phyloP scores from a whole-genome alignment of 2,797 vertebrate species.

The Chrysolophus pictus region DNA sequence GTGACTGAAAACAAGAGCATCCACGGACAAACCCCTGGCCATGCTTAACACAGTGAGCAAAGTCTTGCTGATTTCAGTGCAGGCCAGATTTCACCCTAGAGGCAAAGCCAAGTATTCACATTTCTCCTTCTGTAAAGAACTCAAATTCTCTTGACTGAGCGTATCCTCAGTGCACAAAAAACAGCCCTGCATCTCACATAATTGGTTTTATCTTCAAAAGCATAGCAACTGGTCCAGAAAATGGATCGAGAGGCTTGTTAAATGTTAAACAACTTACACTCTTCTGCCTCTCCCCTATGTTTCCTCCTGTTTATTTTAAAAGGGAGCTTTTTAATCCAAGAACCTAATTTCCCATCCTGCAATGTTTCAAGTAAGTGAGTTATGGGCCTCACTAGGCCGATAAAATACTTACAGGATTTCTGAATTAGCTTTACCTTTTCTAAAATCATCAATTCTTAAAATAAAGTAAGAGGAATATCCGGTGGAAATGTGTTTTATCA shows the following conservation, averaged over 20 bases:
- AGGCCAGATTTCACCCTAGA: neutral
- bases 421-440: slow-evolving; percentile 59
- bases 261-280: slow-evolving; percentile 68
- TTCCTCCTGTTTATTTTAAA: slow-evolving; percentile 75
- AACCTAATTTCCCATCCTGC: slow-evolving; percentile 65
- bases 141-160: neutral
- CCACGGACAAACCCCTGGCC: slow-evolving; percentile 37
- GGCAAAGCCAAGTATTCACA: neutral
- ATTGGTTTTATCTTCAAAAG: slow-evolving; percentile 60
- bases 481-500: slow-evolving; percentile 70
- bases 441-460: slow-evolving; percentile 64
- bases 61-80: slow-evolving; percentile 37
- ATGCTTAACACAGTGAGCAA: slow-evolving; percentile 18
- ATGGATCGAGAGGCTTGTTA: slow-evolving; percentile 55
- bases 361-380: slow-evolving; percentile 58
- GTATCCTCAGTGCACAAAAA: neutral
- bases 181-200: slow-evolving; percentile 10
- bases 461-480: slow-evolving; percentile 62
- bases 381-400: slow-evolving; percentile 38
- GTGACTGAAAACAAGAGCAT: slow-evolving; percentile 20
- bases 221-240: slow-evolving; percentile 49
- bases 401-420: slow-evolving; percentile 72
- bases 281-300: slow-evolving; percentile 25
- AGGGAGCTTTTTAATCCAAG: slow-evolving; percentile 68
- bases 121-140: slow-evolving; percentile 35